These are phyloP conservation scores for Aporophyla lueneburgensis DNA, from an alignment of 2,888 invertebrate species.

Conservation along the genomic window DNA sequence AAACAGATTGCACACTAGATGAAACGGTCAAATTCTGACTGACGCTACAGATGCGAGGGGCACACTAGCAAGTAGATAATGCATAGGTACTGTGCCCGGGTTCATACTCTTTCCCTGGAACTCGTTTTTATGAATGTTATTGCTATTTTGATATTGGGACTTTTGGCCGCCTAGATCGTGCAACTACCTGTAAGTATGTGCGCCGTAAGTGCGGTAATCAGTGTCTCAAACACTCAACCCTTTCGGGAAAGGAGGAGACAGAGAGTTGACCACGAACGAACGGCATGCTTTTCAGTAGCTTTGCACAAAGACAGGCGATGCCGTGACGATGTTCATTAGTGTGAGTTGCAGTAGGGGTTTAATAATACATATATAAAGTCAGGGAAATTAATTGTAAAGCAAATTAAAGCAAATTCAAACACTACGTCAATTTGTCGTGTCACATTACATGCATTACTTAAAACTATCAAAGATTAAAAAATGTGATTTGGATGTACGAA, in stretches of 20 bases:
- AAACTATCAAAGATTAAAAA: background rate
- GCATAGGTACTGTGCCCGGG: too few species aligned
- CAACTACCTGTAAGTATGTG: too few species aligned
- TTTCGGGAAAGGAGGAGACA: too few species aligned
- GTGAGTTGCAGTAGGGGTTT: background rate
- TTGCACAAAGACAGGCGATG: background rate
- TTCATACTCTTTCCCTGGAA: too few species aligned
- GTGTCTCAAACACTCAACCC: background rate
- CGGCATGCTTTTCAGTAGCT: background rate
- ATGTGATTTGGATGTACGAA: background rate
- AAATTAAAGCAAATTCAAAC: background rate
- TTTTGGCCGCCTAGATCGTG: too few species aligned
- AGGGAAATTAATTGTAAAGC: background rate
- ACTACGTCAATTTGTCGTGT: background rate
- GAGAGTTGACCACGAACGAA: background rate
- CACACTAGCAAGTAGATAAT: too few species aligned
- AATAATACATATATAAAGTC: background rate
- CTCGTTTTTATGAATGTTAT: too few species aligned
- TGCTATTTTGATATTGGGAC: too few species aligned
- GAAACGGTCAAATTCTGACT: too few species aligned
- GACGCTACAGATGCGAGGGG: too few species aligned
- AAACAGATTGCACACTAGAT: too few species aligned
- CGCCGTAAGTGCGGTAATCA: background rate
- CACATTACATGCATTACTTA: background rate
- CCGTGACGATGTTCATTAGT: background rate